phyloP scores from a whole-genome alignment of 2,113 vertebrate genomes.

The Edolisoma coerulescens region DNA sequence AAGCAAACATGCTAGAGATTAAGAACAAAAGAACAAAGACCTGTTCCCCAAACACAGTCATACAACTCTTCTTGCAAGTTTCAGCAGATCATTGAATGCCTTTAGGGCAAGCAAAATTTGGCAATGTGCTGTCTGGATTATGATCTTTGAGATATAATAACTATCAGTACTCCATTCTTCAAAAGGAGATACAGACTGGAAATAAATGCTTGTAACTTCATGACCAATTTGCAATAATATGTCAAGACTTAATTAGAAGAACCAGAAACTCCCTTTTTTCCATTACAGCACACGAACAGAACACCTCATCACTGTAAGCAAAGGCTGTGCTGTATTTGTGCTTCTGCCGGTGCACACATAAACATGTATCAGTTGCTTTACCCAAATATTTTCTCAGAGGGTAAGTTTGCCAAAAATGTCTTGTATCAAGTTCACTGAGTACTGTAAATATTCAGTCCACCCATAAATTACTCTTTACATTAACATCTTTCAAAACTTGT shows the following conservation, averaged over 20 bases:
- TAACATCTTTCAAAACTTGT: not conserved
- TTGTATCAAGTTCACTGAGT: not conserved
- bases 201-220: not conserved
- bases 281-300: not conserved
- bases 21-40: not conserved
- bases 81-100: not conserved
- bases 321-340: not conserved
- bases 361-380: not conserved
- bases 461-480: not conserved
- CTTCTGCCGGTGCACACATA: not conserved
- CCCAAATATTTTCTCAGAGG: not conserved
- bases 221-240: not conserved
- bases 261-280: not conserved
- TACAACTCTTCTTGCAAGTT: not conserved
- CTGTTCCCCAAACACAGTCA: not conserved
- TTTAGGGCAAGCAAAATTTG: not conserved
- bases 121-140: not conserved
- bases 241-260: not conserved
- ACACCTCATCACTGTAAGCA: not conserved
- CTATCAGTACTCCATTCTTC: not conserved
- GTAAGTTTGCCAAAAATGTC: not conserved
- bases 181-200: not conserved
- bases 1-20: accelerated
- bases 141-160: not conserved
- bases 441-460: not conserved